These are phyloP conservation scores for Epicauta chinensis DNA, from an alignment of 1,140 invertebrate species.

Conservation along the genomic window DNA sequence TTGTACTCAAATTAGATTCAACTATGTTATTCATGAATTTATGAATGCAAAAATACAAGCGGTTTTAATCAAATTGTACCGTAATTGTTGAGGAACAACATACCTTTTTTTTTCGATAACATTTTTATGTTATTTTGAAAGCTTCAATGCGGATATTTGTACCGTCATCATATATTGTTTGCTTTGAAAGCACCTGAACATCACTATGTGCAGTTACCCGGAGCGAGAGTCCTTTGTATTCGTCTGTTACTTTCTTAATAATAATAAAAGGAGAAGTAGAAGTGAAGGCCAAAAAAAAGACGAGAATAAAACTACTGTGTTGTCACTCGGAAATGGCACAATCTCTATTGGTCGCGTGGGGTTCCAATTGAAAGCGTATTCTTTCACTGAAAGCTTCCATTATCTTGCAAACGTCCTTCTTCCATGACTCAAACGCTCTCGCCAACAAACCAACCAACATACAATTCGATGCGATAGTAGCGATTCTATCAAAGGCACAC, in stretches of 20 bases:
- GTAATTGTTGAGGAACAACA: too few relatives aligned
- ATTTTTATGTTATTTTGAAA: conserved; percentile 1
- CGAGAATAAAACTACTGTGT: conserved; percentile 10
- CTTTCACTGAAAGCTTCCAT: conserved; percentile 19
- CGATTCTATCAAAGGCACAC: too few relatives aligned
- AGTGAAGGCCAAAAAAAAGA: too few relatives aligned
- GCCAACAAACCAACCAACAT: too few relatives aligned
- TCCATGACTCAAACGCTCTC: background rate
- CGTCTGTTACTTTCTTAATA: conserved; percentile 15
- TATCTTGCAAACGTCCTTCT: conserved; percentile 16
- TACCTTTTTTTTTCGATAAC: background rate
- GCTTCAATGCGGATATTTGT: too few relatives aligned
- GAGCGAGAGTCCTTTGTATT: conserved; percentile 7
- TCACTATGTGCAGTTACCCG: conserved; percentile 5
- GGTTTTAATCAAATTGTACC: too few relatives aligned
- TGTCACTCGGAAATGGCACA: conserved; percentile 23
- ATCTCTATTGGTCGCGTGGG: conserved; percentile 21
- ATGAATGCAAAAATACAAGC: too few relatives aligned
- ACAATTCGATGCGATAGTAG: too few relatives aligned
- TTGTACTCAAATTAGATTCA: too few relatives aligned
- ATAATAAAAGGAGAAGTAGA: background rate
- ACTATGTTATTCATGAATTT: too few relatives aligned
- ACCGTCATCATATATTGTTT: conserved; percentile 7
- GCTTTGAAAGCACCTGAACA: conserved; percentile 2
- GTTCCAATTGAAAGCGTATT: conserved; percentile 24